Base-by-base conservation (phyloP, 2,888 invertebrate genomes). In the Thera britannica region DNA sequence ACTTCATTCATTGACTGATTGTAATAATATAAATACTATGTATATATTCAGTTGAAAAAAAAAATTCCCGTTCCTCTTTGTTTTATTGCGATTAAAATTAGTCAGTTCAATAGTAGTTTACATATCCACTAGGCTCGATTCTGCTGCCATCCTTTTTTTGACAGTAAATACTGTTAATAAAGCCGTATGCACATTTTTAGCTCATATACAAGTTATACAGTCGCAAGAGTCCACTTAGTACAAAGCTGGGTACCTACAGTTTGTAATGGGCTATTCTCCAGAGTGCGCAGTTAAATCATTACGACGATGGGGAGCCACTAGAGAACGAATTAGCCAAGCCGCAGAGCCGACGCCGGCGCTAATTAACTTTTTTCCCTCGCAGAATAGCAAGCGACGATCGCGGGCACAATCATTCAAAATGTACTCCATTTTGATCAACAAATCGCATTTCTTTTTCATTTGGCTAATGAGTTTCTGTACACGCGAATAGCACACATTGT, bases 241-340 rank as follows among this genome's bases (percentile, higher is more conserved):
- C 7, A 34, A 54, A 54, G 35, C 41, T 11, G 35, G 7, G 61
- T 7, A 44, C 2, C n/a, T 48, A 11, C 12, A 38, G 48, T 52
- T 11, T 41, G 9, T 51, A 49, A 36, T 49, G 36, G 49, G 8
- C 49, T 7, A 12, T 34, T 44, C 8, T 61, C 11, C 12, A 2
- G 55, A 62, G 62, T 55, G 55, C 55, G 61, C 49, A 46, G 49
- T 62, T 55, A 46, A 58, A 68, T 65, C 58, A 62, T 55, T 58
- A 63, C 44, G 51, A 49, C 56, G 34, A 48, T 64, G 11, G 49
- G 9, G 12, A 62, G 44, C 59, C 62, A 48, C 23, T 11, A 34
- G 5, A 1, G 34, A 44, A 46, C 44, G 9, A 58, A 56, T 56
- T 44, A 44, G 41, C 57, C 2, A 23, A 44, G 23, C 12, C 57